These are phyloP conservation scores for Mugil cephalus DNA, from an alignment of 2,113 vertebrate genomes.

Conservation along the genomic window DNA sequence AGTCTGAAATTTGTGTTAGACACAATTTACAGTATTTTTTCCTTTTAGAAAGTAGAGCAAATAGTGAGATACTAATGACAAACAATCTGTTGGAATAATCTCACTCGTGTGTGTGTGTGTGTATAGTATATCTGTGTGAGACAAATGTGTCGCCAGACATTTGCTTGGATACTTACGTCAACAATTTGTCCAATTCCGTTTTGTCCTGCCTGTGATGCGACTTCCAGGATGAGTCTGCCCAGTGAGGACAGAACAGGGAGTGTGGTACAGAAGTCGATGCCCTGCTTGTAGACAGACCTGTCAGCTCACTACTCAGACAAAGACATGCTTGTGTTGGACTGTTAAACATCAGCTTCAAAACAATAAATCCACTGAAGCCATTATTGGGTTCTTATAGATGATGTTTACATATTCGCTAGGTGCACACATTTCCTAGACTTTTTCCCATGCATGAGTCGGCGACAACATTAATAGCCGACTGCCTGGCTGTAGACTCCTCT, in stretches of 20 bases:
- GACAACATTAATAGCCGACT: constrained; percentile 42
- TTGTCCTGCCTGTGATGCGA: constrained; percentile 7
- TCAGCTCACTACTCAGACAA: constrained; percentile 13
- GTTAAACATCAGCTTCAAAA: neutral
- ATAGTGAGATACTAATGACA: neutral
- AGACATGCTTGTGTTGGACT: constrained; percentile 14
- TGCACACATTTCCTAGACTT: constrained; percentile 34
- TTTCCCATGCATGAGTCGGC: constrained; percentile 32
- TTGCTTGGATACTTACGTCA: neutral
- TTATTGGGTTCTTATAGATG: constrained; percentile 33
- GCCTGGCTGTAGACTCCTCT: constrained; percentile 38
- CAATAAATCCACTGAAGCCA: constrained; percentile 33
- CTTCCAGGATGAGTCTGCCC: constrained; percentile 1
- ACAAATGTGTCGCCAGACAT: neutral
- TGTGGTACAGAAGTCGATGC: constrained; percentile 11
- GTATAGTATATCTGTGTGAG: neutral
- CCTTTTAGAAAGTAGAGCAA: neutral
- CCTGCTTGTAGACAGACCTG: constrained; percentile 4
- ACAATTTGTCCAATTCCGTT: constrained; percentile 1
- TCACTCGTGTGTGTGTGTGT: neutral
- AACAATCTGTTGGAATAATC: too few relatives aligned
- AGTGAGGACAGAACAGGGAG: constrained; percentile 14
- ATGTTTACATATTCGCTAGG: constrained; percentile 37
- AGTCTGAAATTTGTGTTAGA: neutral
- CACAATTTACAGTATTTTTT: neutral